Conservation (phyloP, 2,113 vertebrate species). For the Ptyas mucosa region DNA sequence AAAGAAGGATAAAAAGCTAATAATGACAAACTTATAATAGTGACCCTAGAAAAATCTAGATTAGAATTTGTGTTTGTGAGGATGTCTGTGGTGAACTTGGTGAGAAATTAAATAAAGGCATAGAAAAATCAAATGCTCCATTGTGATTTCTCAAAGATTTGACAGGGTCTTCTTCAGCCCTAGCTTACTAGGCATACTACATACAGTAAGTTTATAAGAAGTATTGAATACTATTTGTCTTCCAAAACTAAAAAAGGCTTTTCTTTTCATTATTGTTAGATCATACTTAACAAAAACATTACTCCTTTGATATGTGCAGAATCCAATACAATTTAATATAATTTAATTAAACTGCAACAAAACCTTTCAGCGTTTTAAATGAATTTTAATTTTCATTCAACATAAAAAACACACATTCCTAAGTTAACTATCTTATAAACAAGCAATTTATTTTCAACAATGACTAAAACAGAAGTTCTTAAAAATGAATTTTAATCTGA, state of each 20-base stretch:
- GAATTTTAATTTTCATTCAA: slow-evolving; percentile 19
- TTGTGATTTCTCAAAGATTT: not conserved
- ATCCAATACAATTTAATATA: slow-evolving; percentile 2
- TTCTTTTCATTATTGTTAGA: slow-evolving; percentile 7
- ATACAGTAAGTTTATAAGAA: not conserved
- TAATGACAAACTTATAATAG: not conserved
- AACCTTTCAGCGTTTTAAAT: slow-evolving; percentile 6
- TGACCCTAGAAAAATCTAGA: not conserved
- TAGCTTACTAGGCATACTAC: not conserved
- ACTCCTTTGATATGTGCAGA: slow-evolving; percentile 7
- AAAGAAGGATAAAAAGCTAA: not conserved
- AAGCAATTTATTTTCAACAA: slow-evolving; percentile 6
- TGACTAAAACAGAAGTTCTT: not conserved
- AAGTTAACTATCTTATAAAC: slow-evolving; percentile 5
- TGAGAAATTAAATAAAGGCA: not conserved
- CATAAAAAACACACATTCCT: not conserved
- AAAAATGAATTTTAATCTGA: slow-evolving; percentile 5
- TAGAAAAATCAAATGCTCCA: not conserved
- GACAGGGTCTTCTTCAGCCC: not conserved
- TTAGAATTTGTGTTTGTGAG: not conserved
- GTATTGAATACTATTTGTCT: not conserved
- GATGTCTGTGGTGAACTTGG: not conserved
- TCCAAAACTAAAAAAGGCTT: not conserved
- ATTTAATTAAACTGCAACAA: slow-evolving; percentile 24
- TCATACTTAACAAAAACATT: slow-evolving; percentile 3